Conservation (phyloP, 2,888 invertebrate genomes). For the Microdon myrmicae region DNA sequence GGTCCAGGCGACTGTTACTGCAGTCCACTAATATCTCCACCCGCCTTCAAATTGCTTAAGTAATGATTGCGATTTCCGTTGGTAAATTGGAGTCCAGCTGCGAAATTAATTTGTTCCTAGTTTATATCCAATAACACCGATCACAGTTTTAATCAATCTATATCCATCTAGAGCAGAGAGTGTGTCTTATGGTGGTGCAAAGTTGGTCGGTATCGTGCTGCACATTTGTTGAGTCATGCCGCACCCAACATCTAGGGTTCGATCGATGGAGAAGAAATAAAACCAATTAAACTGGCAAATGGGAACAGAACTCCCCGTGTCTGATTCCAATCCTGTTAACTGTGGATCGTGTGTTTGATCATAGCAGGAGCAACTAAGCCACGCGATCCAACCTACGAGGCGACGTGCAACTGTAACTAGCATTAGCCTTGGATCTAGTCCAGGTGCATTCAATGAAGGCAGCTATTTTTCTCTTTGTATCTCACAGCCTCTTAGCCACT, state of each 20-base stretch:
- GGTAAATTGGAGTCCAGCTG: too few species aligned
- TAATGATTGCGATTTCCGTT: too few species aligned
- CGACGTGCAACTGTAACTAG: conserved; percentile 23
- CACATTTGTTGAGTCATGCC: conserved; percentile 45
- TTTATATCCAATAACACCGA: conserved; percentile 52
- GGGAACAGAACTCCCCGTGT: conserved; percentile 21
- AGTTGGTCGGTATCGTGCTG: conserved; percentile 24
- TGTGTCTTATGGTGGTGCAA: conserved; percentile 30
- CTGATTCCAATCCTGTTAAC: neutral
- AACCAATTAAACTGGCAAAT: conserved; percentile 51
- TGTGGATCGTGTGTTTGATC: conserved; percentile 42
- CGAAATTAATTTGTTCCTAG: conserved; percentile 52
- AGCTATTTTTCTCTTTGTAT: too few species aligned
- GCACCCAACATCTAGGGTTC: conserved; percentile 35
- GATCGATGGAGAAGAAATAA: conserved; percentile 31
- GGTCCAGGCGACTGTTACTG: too few species aligned
- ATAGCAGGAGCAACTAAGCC: conserved; percentile 50
- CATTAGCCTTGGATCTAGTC: conserved; percentile 41
- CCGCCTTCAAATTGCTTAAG: too few species aligned
- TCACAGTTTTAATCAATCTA: conserved; percentile 49
- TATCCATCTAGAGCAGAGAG: conserved; percentile 39
- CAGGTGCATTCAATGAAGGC: conserved; percentile 41
- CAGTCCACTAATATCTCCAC: too few species aligned
- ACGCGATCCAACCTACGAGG: conserved; percentile 31
- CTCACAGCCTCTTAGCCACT: conserved; percentile 14